phyloP scores from a whole-genome alignment of 2,888 invertebrate species.

The Tinea trinotella region DNA sequence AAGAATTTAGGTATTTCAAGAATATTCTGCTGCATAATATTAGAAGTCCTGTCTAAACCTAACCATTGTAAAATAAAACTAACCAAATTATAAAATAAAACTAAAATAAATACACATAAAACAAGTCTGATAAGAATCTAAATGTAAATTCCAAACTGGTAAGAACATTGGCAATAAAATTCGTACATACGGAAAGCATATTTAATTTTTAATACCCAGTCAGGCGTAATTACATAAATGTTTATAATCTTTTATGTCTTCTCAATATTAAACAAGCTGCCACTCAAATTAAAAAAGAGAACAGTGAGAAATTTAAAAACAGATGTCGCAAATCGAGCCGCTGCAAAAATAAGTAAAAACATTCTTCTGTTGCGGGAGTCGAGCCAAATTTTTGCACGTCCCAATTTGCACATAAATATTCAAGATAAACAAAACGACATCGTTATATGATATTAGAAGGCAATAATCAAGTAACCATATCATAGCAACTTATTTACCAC shows the following conservation, averaged over 20 bases:
- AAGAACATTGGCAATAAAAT: not conserved
- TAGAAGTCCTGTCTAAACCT: not conserved
- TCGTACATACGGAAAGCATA: too few relatives aligned
- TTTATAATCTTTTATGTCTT: too few relatives aligned
- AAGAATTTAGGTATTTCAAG: not conserved
- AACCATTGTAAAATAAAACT: not conserved
- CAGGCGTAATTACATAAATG: too few relatives aligned
- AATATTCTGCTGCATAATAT: not conserved
- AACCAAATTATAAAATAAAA: not conserved
- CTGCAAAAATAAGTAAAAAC: constrained; percentile 1
- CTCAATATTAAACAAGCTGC: not conserved
- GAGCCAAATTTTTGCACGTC: constrained; percentile 1
- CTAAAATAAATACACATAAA: not conserved
- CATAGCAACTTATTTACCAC: not conserved
- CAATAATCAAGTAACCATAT: not conserved
- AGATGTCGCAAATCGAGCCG: not conserved
- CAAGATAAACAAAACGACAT: not conserved
- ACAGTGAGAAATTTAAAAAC: not conserved
- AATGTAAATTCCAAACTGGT: not conserved
- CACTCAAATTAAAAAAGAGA: not conserved
- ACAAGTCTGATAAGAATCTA: constrained; percentile 8
- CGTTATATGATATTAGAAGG: not conserved
- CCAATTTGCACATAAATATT: constrained; percentile 8
- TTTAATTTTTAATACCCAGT: too few relatives aligned
- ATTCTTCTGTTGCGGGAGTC: constrained; percentile 4